A percentile compares a stretch with the other conserved stretches of the same genome.
Conservation (phyloP, 2,797 vertebrate genomes). For the Bucorvus abyssinicus region DNA sequence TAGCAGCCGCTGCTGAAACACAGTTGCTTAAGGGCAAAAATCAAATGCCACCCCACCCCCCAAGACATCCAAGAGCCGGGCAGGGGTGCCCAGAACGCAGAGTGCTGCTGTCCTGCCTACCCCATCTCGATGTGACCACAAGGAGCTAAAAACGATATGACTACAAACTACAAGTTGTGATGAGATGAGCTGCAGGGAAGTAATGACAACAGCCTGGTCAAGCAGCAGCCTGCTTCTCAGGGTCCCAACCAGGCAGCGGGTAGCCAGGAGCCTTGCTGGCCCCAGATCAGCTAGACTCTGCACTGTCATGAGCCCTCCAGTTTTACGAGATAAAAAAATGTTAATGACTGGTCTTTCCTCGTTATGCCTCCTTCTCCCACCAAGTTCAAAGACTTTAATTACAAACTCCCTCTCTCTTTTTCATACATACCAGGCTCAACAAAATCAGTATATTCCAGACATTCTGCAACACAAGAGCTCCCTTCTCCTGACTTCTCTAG, state of each 20-base stretch:
- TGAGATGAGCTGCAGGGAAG: not conserved
- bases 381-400: not conserved
- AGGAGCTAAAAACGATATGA: rapidly evolving
- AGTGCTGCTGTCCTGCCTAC: not conserved
- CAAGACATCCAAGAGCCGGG: rapidly evolving
- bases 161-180: not conserved
- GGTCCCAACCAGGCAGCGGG: not conserved
- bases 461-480: not conserved
- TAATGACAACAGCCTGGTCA: rapidly evolving
- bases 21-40: rapidly evolving
- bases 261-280: not conserved
- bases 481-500: not conserved
- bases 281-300: not conserved
- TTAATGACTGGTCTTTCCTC: not conserved
- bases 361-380: not conserved
- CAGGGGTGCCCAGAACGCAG: not conserved
- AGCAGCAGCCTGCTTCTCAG: not conserved
- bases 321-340: not conserved
- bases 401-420: not conserved
- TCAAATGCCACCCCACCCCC: not conserved
- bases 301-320: not conserved
- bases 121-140: rapidly evolving
- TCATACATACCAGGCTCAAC: not conserved
- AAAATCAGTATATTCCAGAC: not conserved
- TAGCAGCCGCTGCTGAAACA: not conserved